Percentiles rank a stretch among this genome's conserved stretches.
phyloP scores from a whole-genome alignment of 2,888 invertebrate genomes.

The Notodonta dromedarius region DNA sequence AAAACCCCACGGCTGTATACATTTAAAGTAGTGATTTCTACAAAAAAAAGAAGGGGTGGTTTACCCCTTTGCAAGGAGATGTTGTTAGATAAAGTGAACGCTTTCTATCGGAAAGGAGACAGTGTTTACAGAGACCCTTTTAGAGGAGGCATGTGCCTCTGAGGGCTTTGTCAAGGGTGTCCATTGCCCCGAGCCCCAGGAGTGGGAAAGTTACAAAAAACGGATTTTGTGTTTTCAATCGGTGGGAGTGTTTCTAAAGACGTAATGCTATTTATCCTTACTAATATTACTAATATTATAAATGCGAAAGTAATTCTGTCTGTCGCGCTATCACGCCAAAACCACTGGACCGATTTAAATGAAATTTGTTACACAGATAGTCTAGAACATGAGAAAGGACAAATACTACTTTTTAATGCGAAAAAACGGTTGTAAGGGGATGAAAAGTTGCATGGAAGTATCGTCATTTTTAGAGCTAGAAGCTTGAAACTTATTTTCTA shows the following conservation, averaged over 20 bases:
- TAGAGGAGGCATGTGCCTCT: constrained; percentile 44
- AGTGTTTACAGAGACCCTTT: constrained; percentile 55
- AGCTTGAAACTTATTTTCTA: too few relatives aligned
- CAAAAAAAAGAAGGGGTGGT: constrained; percentile 43
- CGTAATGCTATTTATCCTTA: too few relatives aligned
- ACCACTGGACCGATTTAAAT: too few relatives aligned
- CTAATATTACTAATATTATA: too few relatives aligned
- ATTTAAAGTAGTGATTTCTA: constrained; percentile 47
- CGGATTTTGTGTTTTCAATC: constrained; percentile 33
- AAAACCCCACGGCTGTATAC: constrained; percentile 38
- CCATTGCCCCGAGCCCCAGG: constrained; percentile 48
- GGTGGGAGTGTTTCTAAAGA: constrained; percentile 15
- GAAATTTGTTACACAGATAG: too few relatives aligned
- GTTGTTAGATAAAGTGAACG: constrained; percentile 58
- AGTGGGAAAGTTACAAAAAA: constrained; percentile 28
- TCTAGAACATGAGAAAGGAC: too few relatives aligned
- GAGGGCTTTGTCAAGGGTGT: constrained; percentile 53
- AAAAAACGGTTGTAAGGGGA: too few relatives aligned
- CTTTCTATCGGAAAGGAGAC: constrained; percentile 55
- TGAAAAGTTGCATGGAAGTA: too few relatives aligned
- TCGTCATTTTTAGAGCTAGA: too few relatives aligned
- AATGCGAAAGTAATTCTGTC: too few relatives aligned
- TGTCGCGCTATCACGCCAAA: too few relatives aligned
- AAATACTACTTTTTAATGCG: too few relatives aligned
- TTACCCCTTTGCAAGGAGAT: constrained; percentile 48